Evolutionary conservation across 2,797 vertebrate species (phyloP), one percentile per base, ranked within the genome.

Genomic region (Artibeus lituratus): DNA sequence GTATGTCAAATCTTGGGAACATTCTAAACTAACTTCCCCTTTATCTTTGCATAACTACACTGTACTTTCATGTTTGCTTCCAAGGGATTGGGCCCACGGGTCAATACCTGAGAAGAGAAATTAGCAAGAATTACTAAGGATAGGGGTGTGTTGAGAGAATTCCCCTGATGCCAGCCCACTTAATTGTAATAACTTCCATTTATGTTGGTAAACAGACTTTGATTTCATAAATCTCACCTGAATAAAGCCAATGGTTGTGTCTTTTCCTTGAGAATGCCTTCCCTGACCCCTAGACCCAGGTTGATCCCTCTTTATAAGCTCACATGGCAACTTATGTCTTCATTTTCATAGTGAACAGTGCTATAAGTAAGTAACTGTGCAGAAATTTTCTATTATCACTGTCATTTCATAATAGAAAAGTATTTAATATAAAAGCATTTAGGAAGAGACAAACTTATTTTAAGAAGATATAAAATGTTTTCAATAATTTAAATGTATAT

Each of bases 381-480:
- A 76, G 67, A 59, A 67, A 39, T 35, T 62, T 2, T 35, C 62
- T 74, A 35, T n/a, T 55, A 67, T 74, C 7, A 22, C 29, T 49
- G 21, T 51, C 19, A 42, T 49, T 90, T 37, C 19, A 29, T 53
- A 70, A 59, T 24, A 65, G 51, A 72, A 92, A 78, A 11, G 32
- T 65, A 22, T 80, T 72, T 22, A 72, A 73, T 37, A 26, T 42
- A 51, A 82, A 91, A 44, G 69, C 67, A 69, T 42, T 67, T 69
- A 42, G 18, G 51, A 87, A 76, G 29, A 76, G 42, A 44, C 10
- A 76, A 42, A 18, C 8, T 72, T 77, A 32, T 81, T 77, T 76
- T 62, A 37, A 65, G 44, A 83, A 90, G 69, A 62, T 49, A 57
- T 21, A 44, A 69, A 69, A 47, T 44, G 22, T 91, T 87, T 90